These are phyloP conservation scores for Eucera pruinosa DNA, from an alignment of 2,888 invertebrate species.

Conservation along the genomic window DNA sequence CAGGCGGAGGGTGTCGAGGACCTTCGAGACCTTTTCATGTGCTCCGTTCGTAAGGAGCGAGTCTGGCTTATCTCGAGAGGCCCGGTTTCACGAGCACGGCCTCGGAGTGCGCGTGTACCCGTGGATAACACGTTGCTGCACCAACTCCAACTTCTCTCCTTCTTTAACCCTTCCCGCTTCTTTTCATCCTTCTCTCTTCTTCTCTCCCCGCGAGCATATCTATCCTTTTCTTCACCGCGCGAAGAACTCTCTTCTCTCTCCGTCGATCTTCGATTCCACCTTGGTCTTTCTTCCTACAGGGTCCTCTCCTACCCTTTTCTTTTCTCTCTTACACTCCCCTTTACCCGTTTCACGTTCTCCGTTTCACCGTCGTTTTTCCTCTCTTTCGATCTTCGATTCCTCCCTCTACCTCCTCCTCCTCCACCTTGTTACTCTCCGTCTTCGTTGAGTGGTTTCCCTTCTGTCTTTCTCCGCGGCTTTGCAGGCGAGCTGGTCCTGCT, in stretches of 20 bases:
- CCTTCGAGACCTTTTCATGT: conserved; percentile 70
- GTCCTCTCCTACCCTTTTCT: background rate
- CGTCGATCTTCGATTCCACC: conserved; percentile 29
- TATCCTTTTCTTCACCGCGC: conserved; percentile 14
- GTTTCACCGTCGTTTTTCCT: background rate
- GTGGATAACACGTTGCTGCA: conserved; percentile 64
- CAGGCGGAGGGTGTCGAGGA: conserved; percentile 64
- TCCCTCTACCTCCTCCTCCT: background rate
- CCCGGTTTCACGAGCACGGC: conserved; percentile 66
- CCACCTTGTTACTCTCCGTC: background rate
- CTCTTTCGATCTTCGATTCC: conserved; percentile 40
- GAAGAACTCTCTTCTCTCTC: conserved; percentile 6
- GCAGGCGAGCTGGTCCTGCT: conserved; percentile 75
- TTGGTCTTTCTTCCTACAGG: conserved; percentile 4
- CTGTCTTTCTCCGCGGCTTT: conserved; percentile 53
- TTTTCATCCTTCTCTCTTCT: conserved; percentile 22
- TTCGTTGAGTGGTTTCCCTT: conserved; percentile 33
- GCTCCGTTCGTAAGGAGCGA: conserved; percentile 66
- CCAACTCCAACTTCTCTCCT: conserved; percentile 37
- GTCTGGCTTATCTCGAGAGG: conserved; percentile 69
- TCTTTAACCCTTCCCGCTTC: conserved; percentile 21
- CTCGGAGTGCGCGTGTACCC: conserved; percentile 48
- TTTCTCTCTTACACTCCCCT: conserved; percentile 13
- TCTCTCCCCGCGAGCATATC: too few relatives aligned
- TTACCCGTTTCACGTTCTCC: conserved; percentile 25